A percentile compares a stretch with the other conserved stretches of the same genome.
These are phyloP conservation scores for Poecile atricapillus DNA, from an alignment of 2,113 vertebrate genomes.

Conservation along the genomic window DNA sequence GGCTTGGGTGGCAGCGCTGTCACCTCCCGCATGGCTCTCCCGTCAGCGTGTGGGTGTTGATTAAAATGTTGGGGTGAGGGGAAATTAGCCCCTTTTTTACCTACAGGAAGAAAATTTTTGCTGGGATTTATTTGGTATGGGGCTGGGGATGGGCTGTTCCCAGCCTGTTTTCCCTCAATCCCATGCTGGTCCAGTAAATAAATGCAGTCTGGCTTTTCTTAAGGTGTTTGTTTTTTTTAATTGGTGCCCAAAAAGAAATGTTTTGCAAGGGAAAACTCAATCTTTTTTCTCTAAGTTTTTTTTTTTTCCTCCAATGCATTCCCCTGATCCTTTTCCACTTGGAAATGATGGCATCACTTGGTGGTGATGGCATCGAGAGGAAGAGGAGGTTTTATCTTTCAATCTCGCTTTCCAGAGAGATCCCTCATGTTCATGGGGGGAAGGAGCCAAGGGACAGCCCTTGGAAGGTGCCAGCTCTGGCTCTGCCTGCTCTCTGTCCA, in stretches of 20 bases:
- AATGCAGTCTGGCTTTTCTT: neutral
- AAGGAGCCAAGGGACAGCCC: neutral
- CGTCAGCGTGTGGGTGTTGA: neutral
- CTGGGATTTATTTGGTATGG: fast-evolving
- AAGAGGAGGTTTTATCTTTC: neutral
- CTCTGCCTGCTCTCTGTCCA: fast-evolving
- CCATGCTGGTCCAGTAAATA: fast-evolving
- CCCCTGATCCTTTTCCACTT: fast-evolving
- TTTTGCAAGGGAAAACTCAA: neutral
- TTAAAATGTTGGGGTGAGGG: neutral
- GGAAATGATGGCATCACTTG: neutral
- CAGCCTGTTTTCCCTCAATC: neutral
- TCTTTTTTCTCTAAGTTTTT: neutral
- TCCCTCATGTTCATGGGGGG: neutral
- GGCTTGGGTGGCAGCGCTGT: neutral
- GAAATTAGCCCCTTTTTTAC: neutral
- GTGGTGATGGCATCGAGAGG: neutral
- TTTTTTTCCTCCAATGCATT: neutral
- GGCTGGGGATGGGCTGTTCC: neutral
- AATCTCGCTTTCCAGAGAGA: neutral
- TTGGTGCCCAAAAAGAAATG: neutral
- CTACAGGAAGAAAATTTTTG: neutral
- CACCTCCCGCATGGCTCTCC: neutral
- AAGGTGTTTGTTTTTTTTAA: neutral
- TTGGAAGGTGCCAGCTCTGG: neutral